Conservation (phyloP, 2,797 vertebrate species). For the Cetoscarus ocellatus region DNA sequence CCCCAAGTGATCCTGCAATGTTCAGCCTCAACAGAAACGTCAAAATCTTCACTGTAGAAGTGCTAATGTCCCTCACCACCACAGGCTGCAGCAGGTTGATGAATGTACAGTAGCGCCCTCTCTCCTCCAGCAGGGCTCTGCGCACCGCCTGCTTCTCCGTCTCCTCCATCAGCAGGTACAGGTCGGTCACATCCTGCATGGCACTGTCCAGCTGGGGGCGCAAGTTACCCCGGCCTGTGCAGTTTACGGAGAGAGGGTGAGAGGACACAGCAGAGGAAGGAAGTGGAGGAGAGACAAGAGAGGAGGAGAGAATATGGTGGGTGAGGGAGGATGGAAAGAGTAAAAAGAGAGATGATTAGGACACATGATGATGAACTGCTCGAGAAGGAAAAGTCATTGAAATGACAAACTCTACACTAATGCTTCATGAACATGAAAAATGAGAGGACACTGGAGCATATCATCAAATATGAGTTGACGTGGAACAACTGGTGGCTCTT, state of each 20-base stretch:
- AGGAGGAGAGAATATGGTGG: constrained; percentile 10
- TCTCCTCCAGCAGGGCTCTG: constrained; percentile 94
- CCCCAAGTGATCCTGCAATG: too few relatives aligned
- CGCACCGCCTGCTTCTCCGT: constrained; percentile 98
- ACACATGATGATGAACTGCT: constrained; percentile 53
- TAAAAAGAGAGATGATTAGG: constrained; percentile 55
- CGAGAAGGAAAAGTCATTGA: constrained; percentile 38
- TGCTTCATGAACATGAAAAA: constrained; percentile 50
- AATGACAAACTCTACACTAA: constrained; percentile 40
- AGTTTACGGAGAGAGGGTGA: neutral
- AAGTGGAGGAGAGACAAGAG: constrained; percentile 22
- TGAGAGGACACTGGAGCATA: constrained; percentile 38
- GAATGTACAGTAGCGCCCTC: constrained; percentile 95
- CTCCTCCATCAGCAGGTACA: constrained; percentile 97
- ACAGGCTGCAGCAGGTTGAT: constrained; percentile 94
- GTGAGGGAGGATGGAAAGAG: constrained; percentile 30
- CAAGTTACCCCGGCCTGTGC: constrained; percentile 93
- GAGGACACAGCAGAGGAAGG: constrained; percentile 27
- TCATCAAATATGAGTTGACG: constrained; percentile 28
- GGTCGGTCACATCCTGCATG: constrained; percentile 96
- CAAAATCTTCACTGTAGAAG: neutral
- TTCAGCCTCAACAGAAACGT: neutral
- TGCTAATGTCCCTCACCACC: constrained; percentile 86
- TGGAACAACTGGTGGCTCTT: constrained; percentile 25
- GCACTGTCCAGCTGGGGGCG: constrained; percentile 97